phyloP scores from a whole-genome alignment of 2,797 vertebrate species.

The Miichthys miiuy region DNA sequence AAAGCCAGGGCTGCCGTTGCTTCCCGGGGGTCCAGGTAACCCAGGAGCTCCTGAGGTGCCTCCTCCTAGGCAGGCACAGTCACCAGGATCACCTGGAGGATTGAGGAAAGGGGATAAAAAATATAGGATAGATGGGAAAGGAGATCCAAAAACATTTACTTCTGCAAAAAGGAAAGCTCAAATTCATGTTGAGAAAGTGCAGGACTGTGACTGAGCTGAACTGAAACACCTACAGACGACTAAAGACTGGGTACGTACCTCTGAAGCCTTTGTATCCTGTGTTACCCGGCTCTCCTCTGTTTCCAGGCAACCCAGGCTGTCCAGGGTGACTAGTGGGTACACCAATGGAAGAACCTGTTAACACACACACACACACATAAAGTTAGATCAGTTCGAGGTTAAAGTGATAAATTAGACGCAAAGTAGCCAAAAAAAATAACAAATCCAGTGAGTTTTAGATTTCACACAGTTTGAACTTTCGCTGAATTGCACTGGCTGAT shows the following conservation, averaged over 20 bases:
- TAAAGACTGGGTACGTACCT: slow-evolving; percentile 62
- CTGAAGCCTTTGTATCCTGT: slow-evolving; percentile 71
- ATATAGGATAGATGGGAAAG: neutral
- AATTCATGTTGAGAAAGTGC: neutral
- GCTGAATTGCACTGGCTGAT: slow-evolving; percentile 28
- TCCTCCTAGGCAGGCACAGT: slow-evolving; percentile 74
- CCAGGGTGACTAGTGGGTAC: slow-evolving; percentile 12
- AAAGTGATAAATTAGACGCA: neutral
- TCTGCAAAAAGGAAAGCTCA: neutral
- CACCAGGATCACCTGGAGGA: slow-evolving; percentile 75
- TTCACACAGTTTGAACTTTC: slow-evolving; percentile 45
- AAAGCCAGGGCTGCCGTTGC: slow-evolving; percentile 65
- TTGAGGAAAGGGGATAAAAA: neutral
- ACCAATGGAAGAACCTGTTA: neutral
- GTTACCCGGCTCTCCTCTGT: slow-evolving; percentile 66
- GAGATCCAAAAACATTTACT: too few relatives aligned
- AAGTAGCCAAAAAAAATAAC: neutral
- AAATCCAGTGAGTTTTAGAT: slow-evolving; percentile 4
- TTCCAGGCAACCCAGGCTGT: slow-evolving; percentile 62
- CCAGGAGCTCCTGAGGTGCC: slow-evolving; percentile 28
- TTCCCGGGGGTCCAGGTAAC: slow-evolving; percentile 57
- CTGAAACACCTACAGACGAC: too few relatives aligned
- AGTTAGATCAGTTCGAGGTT: neutral
- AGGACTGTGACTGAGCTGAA: too few relatives aligned
- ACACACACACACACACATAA: slow-evolving; percentile 10